phyloP scores from a whole-genome alignment of 2,113 vertebrate species.

The Himantopus leucocephalus region DNA sequence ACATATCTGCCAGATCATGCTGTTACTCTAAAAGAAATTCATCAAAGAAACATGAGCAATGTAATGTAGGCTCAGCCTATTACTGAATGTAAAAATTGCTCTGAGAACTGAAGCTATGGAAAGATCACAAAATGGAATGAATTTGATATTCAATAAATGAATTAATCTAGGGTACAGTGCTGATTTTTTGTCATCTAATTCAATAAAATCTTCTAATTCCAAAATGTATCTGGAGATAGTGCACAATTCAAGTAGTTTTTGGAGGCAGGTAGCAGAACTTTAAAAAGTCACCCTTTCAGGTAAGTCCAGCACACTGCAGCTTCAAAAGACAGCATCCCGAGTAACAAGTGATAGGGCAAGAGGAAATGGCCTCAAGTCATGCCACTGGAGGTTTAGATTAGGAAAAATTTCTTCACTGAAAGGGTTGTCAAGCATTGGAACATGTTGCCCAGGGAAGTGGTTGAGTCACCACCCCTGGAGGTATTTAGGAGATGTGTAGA shows the following conservation, averaged over 20 bases:
- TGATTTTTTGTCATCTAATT: not conserved
- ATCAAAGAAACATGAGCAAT: not conserved
- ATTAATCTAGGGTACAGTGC: not conserved
- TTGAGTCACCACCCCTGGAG: not conserved
- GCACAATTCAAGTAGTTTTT: not conserved
- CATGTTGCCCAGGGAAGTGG: accelerated
- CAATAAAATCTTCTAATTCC: not conserved
- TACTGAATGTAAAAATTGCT: not conserved
- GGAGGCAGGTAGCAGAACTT: not conserved
- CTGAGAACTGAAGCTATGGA: not conserved
- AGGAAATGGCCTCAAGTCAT: not conserved
- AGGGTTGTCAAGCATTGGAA: not conserved
- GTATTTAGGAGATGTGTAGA: not conserved
- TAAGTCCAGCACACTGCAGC: not conserved
- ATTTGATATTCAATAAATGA: not conserved
- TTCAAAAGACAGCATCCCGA: not conserved
- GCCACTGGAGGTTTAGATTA: not conserved
- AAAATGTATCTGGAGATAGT: not conserved
- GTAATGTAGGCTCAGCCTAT: not conserved
- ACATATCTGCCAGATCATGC: not conserved
- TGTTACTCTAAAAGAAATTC: not conserved
- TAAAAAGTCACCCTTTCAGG: not conserved
- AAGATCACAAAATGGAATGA: not conserved
- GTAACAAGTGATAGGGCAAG: not conserved
- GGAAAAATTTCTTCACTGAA: not conserved